These are phyloP conservation scores for Zaprionus camerounensis DNA, from an alignment of 1,140 invertebrate genomes.

Conservation along the genomic window DNA sequence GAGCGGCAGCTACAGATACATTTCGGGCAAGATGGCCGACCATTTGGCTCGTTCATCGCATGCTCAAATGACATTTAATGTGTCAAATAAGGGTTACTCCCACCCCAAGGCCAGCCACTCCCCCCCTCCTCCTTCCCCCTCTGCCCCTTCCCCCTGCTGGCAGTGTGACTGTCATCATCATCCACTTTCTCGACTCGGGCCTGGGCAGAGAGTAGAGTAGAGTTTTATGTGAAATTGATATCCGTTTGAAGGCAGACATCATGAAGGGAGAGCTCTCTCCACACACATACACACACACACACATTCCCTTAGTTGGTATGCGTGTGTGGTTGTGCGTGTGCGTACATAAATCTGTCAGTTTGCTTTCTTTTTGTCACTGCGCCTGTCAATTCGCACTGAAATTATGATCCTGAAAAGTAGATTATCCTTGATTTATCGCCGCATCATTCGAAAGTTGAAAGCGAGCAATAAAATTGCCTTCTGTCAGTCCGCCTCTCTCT, in stretches of 20 bases:
- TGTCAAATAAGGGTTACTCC: slow-evolving; percentile 77
- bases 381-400: slow-evolving; percentile 84
- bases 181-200: slow-evolving; percentile 69
- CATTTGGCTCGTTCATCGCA: slow-evolving; percentile 64
- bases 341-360: slow-evolving; percentile 84
- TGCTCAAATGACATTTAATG: slow-evolving; percentile 79
- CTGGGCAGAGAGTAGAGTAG: slow-evolving; percentile 37
- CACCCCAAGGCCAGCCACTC: slow-evolving; percentile 16
- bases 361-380: slow-evolving; percentile 82
- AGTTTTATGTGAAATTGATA: slow-evolving; percentile 83
- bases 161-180: slow-evolving; percentile 59
- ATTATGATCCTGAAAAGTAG: slow-evolving; percentile 84
- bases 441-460: slow-evolving; percentile 80
- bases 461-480: slow-evolving; percentile 68
- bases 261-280: slow-evolving; percentile 53
- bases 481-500: not conserved
- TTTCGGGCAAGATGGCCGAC: slow-evolving; percentile 63
- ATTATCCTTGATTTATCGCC: slow-evolving; percentile 84
- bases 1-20: slow-evolving; percentile 29
- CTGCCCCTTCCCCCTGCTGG: not conserved
- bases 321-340: slow-evolving; percentile 56
- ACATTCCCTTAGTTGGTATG: slow-evolving; percentile 32
- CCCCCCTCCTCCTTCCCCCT: too few relatives aligned
- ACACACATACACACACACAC: slow-evolving; percentile 21
- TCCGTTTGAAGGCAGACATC: slow-evolving; percentile 63